These are phyloP conservation scores for Pao palembangensis DNA, from an alignment of 2,113 vertebrate species.

Conservation along the genomic window DNA sequence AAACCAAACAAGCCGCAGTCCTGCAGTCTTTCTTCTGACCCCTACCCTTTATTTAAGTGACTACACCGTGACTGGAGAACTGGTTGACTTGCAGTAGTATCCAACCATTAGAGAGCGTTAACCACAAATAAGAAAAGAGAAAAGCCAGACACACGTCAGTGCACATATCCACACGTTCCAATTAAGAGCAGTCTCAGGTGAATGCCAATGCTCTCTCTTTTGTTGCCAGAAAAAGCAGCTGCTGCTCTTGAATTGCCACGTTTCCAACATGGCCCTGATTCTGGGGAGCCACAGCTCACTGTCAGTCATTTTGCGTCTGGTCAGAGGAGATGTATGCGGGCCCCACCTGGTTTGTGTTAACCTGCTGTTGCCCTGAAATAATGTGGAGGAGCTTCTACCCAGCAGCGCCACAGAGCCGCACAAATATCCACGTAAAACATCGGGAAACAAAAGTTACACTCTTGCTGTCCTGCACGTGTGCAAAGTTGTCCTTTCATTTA, in stretches of 20 bases:
- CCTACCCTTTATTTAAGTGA: conserved; percentile 1
- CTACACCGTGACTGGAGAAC: conserved; percentile 13
- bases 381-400: conserved; percentile 52
- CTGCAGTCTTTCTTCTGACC: neutral
- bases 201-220: conserved; percentile 41
- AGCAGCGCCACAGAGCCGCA: conserved; percentile 26
- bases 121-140: conserved; percentile 51
- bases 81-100: conserved; percentile 25
- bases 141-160: conserved; percentile 45
- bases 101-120: conserved; percentile 32
- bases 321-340: conserved; percentile 37
- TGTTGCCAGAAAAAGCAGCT: conserved; percentile 59
- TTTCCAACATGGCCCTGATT: conserved; percentile 50
- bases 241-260: conserved; percentile 37
- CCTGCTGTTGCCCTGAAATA: conserved; percentile 58
- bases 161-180: conserved; percentile 44
- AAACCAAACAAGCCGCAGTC: conserved; percentile 17
- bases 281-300: conserved; percentile 41
- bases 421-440: too few relatives aligned
- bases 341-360: conserved; percentile 67
- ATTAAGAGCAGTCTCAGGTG: conserved; percentile 56
- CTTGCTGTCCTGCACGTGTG: neutral
- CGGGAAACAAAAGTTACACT: too few relatives aligned
- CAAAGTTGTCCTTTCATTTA: conserved; percentile 13
- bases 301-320: conserved; percentile 53